Evolutionary conservation across 2,797 vertebrate genomes (phyloP).

Genomic region (Gymnoscopelus microlampas): DNA sequence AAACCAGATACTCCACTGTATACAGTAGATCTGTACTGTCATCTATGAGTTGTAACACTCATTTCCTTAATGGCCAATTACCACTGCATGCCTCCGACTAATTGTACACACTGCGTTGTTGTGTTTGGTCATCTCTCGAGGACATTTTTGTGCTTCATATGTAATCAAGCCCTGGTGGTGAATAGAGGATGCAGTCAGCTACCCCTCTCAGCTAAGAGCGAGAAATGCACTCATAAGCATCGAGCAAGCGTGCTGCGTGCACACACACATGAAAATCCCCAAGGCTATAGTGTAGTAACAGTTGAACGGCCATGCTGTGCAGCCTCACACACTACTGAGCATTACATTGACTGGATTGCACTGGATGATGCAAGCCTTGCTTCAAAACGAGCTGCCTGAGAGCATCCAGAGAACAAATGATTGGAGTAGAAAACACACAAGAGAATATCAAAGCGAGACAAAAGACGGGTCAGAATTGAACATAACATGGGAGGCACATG

Average conservation of each 20-base stretch:
- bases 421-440: neutral
- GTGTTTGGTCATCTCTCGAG: neutral
- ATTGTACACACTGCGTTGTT: neutral
- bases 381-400: conserved; percentile 2
- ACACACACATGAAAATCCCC: conserved; percentile 11
- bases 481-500: neutral
- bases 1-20: too few species aligned
- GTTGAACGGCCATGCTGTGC: neutral
- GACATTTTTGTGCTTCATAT: conserved; percentile 6
- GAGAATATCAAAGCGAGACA: neutral
- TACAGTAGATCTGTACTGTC: too few species aligned
- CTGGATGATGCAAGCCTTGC: conserved; percentile 19
- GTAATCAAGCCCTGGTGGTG: conserved; percentile 12
- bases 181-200: conserved; percentile 24
- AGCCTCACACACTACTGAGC: conserved; percentile 29
- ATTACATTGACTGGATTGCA: neutral
- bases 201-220: conserved; percentile 21
- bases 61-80: neutral
- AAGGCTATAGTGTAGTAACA: conserved; percentile 21
- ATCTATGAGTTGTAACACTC: too few species aligned
- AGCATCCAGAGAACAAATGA: conserved; percentile 3
- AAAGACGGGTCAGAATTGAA: neutral
- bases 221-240: conserved; percentile 27
- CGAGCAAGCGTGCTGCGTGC: conserved; percentile 38
- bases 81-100: neutral